Evolutionary conservation across 2,888 invertebrate species (phyloP), one percentile per base, ranked within the genome.

Genomic region (Stenichneumon culpator): DNA sequence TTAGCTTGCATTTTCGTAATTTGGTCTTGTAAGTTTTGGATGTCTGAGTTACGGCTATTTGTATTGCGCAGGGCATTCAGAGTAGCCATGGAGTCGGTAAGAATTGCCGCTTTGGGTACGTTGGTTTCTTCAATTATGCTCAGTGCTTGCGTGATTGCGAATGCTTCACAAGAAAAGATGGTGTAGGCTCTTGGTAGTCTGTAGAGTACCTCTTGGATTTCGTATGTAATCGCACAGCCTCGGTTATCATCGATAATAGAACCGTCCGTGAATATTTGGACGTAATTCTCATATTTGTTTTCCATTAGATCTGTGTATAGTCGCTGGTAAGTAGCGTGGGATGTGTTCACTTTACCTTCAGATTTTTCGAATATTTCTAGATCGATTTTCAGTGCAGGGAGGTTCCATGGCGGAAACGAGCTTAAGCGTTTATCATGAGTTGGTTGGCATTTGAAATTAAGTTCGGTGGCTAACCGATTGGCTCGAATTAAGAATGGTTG

Each of bases 21-120:
- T 25, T 57, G n/a, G 1, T 52, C 28, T 32, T 73, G 73, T 14
- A 54, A 32, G 14, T 39, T n/a, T 73, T 73, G 57, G 0, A 32
- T 52, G 14, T 52, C 32, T 0, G 25, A 11, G 2, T 73, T 22
- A 5, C 11, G 14, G 1, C 28, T 14, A 16, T 60, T 50, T 39
- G 25, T 0, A n/a, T 73, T 73, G 5, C 5, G 19, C 11, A 73
- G 57, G 2, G 54, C 32, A 0, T 11, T n/a, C 5, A 32, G 28
- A 0, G 54, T 44, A 7, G 57, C 39, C 25, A 50, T 4, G 2
- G 39, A 73, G 36, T 73, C 57, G 7, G 50, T 50, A 3, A 50
- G 50, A 16, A 50, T 50, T 0, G n/a, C 14, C 50, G 50, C n/a
- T 50, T 50, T 50, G 7, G 9, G 39, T 39, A 39, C 0, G 0